Evolutionary conservation across 2,113 vertebrate genomes (phyloP).

Genomic region (Trinectes maculatus): DNA sequence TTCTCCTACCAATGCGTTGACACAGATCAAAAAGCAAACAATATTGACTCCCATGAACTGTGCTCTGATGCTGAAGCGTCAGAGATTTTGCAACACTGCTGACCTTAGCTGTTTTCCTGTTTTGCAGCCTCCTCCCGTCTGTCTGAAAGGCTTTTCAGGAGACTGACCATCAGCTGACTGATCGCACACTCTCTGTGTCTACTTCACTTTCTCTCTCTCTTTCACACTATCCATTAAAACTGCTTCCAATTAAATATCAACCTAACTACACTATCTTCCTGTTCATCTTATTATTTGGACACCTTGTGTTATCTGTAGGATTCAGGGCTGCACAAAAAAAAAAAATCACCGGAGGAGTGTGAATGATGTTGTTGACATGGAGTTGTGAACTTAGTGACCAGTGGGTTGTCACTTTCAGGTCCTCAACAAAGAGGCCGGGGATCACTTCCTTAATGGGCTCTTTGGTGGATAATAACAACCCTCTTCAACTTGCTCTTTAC

Average conservation of each 20-base stretch:
- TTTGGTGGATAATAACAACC: constrained; percentile 29
- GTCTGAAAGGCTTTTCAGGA: constrained; percentile 16
- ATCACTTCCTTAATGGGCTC: constrained; percentile 13
- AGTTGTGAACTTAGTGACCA: constrained; percentile 29
- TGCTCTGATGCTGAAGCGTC: constrained; percentile 1
- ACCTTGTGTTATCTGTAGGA: neutral
- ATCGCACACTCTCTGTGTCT: neutral
- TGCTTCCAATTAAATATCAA: neutral
- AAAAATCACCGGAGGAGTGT: neutral
- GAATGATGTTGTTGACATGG: neutral
- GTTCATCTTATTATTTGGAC: neutral
- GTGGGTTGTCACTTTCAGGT: constrained; percentile 24
- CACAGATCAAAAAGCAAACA: neutral
- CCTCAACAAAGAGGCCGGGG: constrained; percentile 3
- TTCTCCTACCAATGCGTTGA: too few relatives aligned
- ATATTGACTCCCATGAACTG: neutral
- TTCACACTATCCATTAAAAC: neutral
- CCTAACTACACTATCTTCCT: neutral
- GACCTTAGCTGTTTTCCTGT: neutral
- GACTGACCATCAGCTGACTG: constrained; percentile 10
- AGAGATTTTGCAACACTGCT: neutral
- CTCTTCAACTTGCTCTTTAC: constrained; percentile 20
- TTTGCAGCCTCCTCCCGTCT: constrained; percentile 8
- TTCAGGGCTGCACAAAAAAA: neutral
- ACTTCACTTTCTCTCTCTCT: neutral